phyloP scores from a whole-genome alignment of 2,113 vertebrate genomes.

The Gila orcuttii region DNA sequence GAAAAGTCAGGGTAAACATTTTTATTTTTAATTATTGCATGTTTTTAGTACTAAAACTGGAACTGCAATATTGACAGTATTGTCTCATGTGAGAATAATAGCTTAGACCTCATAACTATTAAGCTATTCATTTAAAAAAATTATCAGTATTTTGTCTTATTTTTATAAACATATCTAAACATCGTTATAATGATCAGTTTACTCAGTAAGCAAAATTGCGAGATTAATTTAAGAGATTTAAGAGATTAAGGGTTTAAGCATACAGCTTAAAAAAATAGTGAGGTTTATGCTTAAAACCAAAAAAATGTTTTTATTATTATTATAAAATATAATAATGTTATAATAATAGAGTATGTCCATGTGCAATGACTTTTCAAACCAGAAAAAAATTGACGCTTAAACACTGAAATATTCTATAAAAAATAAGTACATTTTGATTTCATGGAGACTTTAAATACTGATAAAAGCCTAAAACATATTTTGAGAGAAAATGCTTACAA shows the following conservation, averaged over 20 bases:
- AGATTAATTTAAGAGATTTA: too few species aligned
- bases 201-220: neutral
- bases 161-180: neutral
- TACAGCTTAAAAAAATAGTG: neutral
- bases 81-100: neutral
- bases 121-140: neutral
- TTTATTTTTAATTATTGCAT: neutral
- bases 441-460: too few species aligned
- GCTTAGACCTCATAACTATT: neutral
- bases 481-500: too few species aligned
- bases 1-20: slow-evolving; percentile 69
- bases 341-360: neutral
- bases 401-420: too few species aligned
- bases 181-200: neutral
- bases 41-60: neutral
- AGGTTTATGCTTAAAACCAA: neutral
- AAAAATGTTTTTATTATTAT: neutral
- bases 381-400: too few species aligned
- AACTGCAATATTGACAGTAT: neutral
- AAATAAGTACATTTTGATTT: too few species aligned
- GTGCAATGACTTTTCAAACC: too few species aligned
- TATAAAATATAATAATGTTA: neutral
- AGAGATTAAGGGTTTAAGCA: neutral
- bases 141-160: neutral
- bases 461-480: too few species aligned